Base-by-base conservation (phyloP, 2,113 vertebrate species). In the Sinocyclocheilus rhinocerous region DNA sequence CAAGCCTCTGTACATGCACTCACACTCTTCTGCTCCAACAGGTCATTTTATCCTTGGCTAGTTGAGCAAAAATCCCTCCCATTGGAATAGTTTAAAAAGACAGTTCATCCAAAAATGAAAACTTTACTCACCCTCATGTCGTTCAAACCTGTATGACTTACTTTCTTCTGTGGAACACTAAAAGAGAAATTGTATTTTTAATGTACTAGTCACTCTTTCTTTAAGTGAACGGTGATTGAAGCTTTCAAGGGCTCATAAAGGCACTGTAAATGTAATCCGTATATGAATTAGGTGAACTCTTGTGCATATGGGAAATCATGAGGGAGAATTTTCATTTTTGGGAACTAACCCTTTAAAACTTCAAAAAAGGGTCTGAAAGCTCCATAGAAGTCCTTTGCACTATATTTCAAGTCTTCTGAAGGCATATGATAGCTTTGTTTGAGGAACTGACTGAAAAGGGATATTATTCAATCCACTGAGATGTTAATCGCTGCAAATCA, bases 11-110 rank as follows among this genome's bases (percentile, higher is more conserved):
- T 39, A 24, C 39, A 61, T 50, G 26, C 9, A 9, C 39, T 67
- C 29, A 48, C 72, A 61, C 39, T 87, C 24, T n/a, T 83, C 55
- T 81, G 16, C n/a, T n/a, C 7, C 67, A 75, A 76, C 75, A 59
- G 75, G 33, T 50, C 24, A 33, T 22, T 86, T 84, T 45, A 84
- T 48, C 57, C 69, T 57, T 24, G 24, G n/a, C 80, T 83, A 59
- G 42, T 57, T 36, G 52, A 45, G 6, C 72, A 67, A 65, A 83
- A 77, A 78, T 39, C 36, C 36, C 73, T 76, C 81, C 57, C 67
- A 77, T 36, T 72, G 78, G 45, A 45, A 72, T 80, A 42, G 29
- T 79, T 81, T 72, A 26, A 52, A 77, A 73, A 42, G 9, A 73
- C 18, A 33, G 65, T 33, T 69, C 15, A 70, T 6, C 36, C 11